phyloP scores from a whole-genome alignment of 2,797 vertebrate genomes.

The Clarias laeviceps region DNA sequence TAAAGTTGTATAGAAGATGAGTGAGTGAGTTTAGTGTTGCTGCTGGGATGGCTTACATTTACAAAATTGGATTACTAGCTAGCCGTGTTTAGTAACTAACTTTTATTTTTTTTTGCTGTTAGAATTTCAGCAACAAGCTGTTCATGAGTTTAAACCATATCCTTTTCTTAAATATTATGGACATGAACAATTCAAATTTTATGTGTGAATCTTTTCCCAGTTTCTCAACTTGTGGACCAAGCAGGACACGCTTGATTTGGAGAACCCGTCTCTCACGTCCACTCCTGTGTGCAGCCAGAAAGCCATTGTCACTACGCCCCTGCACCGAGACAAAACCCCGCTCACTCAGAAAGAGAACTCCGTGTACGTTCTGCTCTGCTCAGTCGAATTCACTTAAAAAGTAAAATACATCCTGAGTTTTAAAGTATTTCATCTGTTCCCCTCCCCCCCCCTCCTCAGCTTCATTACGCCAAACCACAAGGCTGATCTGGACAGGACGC shows the following conservation, averaged over 20 bases:
- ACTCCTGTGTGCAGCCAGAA: slow-evolving; percentile 97
- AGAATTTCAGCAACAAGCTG: neutral
- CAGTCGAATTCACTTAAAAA: too few species aligned
- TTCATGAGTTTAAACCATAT: neutral
- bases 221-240: slow-evolving; percentile 98
- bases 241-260: slow-evolving; percentile 89
- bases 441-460: too few species aligned
- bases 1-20: too few species aligned
- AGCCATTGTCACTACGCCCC: slow-evolving; percentile 89
- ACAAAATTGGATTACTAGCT: neutral
- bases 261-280: slow-evolving; percentile 94
- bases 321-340: slow-evolving; percentile 96
- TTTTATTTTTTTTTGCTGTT: neutral
- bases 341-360: slow-evolving; percentile 88
- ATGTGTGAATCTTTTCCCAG: slow-evolving; percentile 63
- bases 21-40: too few species aligned
- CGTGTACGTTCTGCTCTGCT: slow-evolving; percentile 71
- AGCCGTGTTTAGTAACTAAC: neutral
- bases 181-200: neutral
- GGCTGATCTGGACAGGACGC: slow-evolving; percentile 83
- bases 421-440: neutral
- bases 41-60: too few species aligned
- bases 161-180: neutral
- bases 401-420: neutral
- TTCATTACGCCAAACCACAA: slow-evolving; percentile 95